Conservation (phyloP, 2,888 invertebrate species). For the Dendrolimus houi region DNA sequence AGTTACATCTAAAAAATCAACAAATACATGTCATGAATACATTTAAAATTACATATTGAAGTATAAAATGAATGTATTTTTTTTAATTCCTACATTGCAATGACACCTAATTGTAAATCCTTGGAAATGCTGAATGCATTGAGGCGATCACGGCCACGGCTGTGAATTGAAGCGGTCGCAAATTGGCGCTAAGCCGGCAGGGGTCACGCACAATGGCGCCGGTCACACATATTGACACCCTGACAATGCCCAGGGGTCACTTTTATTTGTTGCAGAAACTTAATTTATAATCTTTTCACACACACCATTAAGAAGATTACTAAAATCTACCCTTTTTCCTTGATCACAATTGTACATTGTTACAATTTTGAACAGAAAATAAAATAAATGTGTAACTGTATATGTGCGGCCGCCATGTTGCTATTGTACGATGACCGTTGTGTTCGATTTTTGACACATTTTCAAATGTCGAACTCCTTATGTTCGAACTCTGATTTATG, state of each 20-base stretch:
- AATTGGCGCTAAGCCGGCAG: conserved; percentile 63
- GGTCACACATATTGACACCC: conserved; percentile 76
- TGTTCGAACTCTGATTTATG: conserved; percentile 69
- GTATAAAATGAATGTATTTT: conserved; percentile 1
- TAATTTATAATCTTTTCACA: conserved; percentile 78
- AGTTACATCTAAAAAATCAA: too few relatives aligned
- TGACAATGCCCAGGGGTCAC: conserved; percentile 72
- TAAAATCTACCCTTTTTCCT: conserved; percentile 72
- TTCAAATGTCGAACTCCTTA: conserved; percentile 52
- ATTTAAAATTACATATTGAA: too few relatives aligned
- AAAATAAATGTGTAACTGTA: conserved; percentile 64
- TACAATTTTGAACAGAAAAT: conserved; percentile 53
- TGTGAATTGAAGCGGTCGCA: conserved; percentile 56
- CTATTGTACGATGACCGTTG: conserved; percentile 59
- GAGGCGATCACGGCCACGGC: conserved; percentile 56
- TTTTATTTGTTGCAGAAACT: conserved; percentile 76
- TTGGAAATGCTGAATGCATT: conserved; percentile 32
- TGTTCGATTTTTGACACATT: conserved; percentile 64
- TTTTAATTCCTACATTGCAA: not conserved
- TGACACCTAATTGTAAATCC: conserved; percentile 32
- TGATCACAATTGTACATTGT: conserved; percentile 72
- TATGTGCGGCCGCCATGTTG: conserved; percentile 17
- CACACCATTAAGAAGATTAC: conserved; percentile 76
- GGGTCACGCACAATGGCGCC: conserved; percentile 66
- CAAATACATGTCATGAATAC: too few relatives aligned